Evolutionary conservation across 2,797 vertebrate species (phyloP).

Genomic region (Aeoliscus strigatus): DNA sequence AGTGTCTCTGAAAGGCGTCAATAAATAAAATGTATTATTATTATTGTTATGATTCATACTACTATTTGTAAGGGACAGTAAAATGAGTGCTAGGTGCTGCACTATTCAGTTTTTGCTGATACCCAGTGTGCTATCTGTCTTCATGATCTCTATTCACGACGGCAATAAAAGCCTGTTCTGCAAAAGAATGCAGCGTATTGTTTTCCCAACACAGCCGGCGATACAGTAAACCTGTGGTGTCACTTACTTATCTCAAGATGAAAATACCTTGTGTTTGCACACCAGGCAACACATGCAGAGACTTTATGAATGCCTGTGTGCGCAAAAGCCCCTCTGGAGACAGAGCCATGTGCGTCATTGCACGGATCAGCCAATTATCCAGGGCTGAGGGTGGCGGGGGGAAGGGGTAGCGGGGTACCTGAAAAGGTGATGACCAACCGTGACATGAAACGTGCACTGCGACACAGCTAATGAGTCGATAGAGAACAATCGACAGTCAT

Average conservation of each 20-base stretch:
- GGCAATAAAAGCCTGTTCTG: conserved; percentile 43
- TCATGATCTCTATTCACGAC: conserved; percentile 27
- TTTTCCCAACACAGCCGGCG: conserved; percentile 31
- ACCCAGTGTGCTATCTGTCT: conserved; percentile 20
- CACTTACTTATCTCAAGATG: conserved; percentile 57
- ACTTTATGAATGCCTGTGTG: conserved; percentile 64
- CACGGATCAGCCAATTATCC: conserved; percentile 65
- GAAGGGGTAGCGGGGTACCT: conserved; percentile 32
- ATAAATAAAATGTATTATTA: too few relatives aligned
- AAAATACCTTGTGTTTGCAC: conserved; percentile 64
- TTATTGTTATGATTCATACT: too few relatives aligned
- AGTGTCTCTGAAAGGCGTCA: too few relatives aligned
- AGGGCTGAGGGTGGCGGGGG: conserved; percentile 46
- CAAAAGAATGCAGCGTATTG: conserved; percentile 44
- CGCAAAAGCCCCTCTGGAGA: conserved; percentile 64
- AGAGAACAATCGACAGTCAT: not conserved
- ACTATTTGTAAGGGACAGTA: conserved; percentile 2
- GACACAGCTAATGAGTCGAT: conserved; percentile 13
- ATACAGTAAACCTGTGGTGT: conserved; percentile 57
- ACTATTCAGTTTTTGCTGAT: conserved; percentile 2
- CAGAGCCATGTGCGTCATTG: conserved; percentile 65
- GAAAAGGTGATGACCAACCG: too few relatives aligned
- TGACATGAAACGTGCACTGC: conserved; percentile 35
- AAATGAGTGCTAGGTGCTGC: conserved; percentile 9
- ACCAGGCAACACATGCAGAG: conserved; percentile 39